phyloP scores from a whole-genome alignment of 1,140 invertebrate genomes.

The Orchestia grillus region DNA sequence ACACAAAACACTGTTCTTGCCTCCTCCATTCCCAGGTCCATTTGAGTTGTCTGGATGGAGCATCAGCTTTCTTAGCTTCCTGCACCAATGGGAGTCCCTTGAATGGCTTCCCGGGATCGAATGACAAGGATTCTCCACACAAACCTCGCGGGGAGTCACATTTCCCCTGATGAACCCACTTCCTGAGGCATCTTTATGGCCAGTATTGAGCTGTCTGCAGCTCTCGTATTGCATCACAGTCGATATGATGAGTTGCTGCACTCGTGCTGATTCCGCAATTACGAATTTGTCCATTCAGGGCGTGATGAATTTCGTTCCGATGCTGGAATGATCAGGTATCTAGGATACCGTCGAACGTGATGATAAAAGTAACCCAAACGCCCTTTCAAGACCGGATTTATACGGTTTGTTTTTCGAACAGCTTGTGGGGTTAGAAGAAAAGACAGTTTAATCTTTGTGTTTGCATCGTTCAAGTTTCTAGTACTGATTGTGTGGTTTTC shows the following conservation, averaged over 20 bases:
- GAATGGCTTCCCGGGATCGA: constrained; percentile 5
- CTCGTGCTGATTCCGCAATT: background rate
- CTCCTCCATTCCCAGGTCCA: background rate
- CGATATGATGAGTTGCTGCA: background rate
- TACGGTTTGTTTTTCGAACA: too few species aligned
- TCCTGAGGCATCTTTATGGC: background rate
- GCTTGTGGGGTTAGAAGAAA: too few species aligned
- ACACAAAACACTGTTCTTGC: background rate
- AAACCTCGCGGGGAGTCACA: constrained; percentile 1
- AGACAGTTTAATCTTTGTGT: too few species aligned
- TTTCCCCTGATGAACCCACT: constrained; percentile 30
- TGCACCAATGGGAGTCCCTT: constrained; percentile 19
- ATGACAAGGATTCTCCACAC: background rate
- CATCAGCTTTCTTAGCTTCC: constrained; percentile 43
- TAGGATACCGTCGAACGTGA: too few species aligned
- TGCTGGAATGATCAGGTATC: too few species aligned
- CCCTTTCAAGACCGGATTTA: too few species aligned
- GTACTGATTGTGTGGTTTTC: too few species aligned
- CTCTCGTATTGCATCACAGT: background rate
- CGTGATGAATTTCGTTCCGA: too few species aligned
- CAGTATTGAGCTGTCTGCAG: background rate
- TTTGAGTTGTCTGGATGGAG: background rate
- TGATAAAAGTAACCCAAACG: too few species aligned
- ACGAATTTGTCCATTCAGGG: background rate
- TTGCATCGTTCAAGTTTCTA: too few species aligned